Percentiles rank a stretch among this genome's conserved stretches.
Evolutionary conservation across 2,113 vertebrate species (phyloP).

Genomic region (Engraulis encrasicolus): DNA sequence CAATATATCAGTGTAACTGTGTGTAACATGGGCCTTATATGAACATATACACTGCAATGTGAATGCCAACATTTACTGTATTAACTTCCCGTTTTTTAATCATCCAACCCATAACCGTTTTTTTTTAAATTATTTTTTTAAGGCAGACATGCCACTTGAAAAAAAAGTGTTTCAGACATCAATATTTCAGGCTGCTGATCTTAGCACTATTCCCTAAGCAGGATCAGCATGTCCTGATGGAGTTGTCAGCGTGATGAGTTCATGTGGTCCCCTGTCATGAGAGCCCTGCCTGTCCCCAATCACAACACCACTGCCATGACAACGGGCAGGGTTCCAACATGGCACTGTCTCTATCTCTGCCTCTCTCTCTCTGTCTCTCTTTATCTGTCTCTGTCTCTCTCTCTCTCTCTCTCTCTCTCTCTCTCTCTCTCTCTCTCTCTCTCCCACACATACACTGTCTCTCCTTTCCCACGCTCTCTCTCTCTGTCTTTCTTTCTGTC

Average conservation of each 20-base stretch:
- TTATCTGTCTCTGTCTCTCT: too few relatives aligned
- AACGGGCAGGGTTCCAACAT: not conserved
- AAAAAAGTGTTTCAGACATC: not conserved
- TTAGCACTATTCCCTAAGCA: not conserved
- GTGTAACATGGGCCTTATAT: not conserved
- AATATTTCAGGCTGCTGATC: constrained; percentile 6
- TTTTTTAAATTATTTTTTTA: not conserved
- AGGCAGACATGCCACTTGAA: not conserved
- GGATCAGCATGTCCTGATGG: not conserved
- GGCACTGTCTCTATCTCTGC: not conserved
- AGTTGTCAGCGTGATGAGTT: not conserved
- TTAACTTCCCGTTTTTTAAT: not conserved
- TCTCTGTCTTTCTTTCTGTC: too few relatives aligned
- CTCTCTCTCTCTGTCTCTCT: not conserved
- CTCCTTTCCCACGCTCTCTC: too few relatives aligned
- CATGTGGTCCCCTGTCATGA: not conserved
- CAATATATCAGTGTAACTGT: not conserved
- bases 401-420: too few relatives aligned
- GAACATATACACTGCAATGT: not conserved
- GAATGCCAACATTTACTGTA: not conserved
- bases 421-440: too few relatives aligned
- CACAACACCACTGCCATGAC: too few relatives aligned
- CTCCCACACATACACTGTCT: too few relatives aligned
- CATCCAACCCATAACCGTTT: not conserved
- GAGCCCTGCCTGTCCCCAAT: not conserved